Base-by-base conservation (phyloP, 2,797 vertebrate genomes). In the Linurgus olivaceus region DNA sequence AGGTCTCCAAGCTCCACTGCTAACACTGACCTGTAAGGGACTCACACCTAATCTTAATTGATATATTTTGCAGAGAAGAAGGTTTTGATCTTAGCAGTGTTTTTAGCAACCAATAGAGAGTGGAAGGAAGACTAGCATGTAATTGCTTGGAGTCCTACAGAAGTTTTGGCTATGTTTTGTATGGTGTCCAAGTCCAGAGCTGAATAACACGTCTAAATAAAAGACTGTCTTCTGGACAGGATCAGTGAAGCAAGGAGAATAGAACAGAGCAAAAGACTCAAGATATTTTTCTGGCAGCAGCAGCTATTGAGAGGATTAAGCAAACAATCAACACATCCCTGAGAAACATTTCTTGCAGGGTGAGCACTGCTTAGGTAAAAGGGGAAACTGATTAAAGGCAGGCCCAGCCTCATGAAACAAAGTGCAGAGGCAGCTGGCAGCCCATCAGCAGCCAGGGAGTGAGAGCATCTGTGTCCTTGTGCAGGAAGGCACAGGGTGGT, bases 221-320 rank as follows among this genome's bases (percentile, higher is more conserved):
- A 68, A 75, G 29, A 50, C 25, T 75, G 21, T 25, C 40, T 72
- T 67, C 58, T 78, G 48, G 59, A 78, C 15, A 52, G 55, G 47
- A 61, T 59, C 18, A 15, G 26, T 7, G 5, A 28, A 16, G 29
- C 33, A 79, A n/a, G 47, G 47, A 88, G n/a, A 28, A 37, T 11
- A 57, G 40, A 73, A 66, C 11, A 50, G 10, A 93, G 31, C 52
- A 79, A 42, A 25, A 67, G 25, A 57, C 29, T 86, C 21, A 40
- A 78, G 61, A 57, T 15, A 48, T 55, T 68, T 66, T 82, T 67
- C 79, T 91, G 55, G 59, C 45, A 35, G 79, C 52, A 86, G 24
- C n/a, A 94, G 48, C 63, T 80, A 47, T 16, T 45, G 71, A 78
- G n/a, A 90, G 35, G 54, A 52, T 57, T 55, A 86, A 93, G 67